phyloP scores from a whole-genome alignment of 1,140 invertebrate genomes.

The Steinernema feltiae region DNA sequence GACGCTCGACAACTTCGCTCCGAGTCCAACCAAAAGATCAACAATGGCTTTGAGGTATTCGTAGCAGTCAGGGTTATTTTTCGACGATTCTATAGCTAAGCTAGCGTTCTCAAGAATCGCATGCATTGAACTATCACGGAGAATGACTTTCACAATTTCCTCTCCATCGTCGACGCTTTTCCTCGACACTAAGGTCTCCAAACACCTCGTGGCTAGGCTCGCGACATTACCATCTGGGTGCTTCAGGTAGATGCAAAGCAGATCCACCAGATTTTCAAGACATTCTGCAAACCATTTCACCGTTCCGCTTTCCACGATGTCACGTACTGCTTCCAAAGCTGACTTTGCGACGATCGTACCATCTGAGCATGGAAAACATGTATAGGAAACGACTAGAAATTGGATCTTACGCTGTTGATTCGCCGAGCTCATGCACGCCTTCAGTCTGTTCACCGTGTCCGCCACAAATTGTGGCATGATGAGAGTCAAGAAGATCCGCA shows the following conservation, averaged over 20 bases:
- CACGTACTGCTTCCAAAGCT: neutral
- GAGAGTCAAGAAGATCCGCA: neutral
- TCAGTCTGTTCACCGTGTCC: neutral
- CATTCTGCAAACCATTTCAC: neutral
- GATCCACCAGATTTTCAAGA: neutral
- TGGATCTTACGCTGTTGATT: neutral
- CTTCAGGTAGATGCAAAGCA: neutral
- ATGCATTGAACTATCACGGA: neutral
- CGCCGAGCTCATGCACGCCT: neutral
- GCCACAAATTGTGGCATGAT: neutral
- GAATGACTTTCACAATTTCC: neutral
- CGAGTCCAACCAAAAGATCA: neutral
- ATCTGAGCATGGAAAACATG: neutral
- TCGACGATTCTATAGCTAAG: neutral
- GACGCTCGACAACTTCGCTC: neutral
- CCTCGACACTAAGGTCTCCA: neutral
- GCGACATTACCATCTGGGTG: neutral
- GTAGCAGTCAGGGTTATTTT: conserved; percentile 1
- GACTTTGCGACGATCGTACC: neutral
- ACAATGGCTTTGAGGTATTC: neutral
- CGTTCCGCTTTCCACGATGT: neutral
- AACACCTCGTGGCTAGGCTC: neutral
- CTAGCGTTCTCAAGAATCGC: neutral
- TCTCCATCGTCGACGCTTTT: neutral
- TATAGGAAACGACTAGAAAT: neutral